Evolutionary conservation across 2,888 invertebrate species (phyloP), one percentile per base, ranked within the genome.

Genomic region (Tinea semifulvella): DNA sequence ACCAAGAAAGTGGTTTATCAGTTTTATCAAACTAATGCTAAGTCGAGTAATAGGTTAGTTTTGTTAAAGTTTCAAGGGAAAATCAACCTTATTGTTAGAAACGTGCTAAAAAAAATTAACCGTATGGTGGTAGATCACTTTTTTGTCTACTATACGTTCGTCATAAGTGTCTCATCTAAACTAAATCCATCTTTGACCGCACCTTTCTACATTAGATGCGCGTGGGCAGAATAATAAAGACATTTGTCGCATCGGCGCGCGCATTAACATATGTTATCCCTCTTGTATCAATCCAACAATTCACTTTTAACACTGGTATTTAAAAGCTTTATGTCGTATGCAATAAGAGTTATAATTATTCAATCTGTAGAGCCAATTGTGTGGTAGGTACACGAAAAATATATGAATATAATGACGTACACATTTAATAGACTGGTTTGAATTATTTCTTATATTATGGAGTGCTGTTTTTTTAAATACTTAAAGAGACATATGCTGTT

Each of bases 171-270:
- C 36, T 10, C 36, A 18, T 18, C 36, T 36, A 18, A 14, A 36
- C 7, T 14, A 16, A 18, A 7, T 8, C 18, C 36, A 36, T 22
- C 40, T 40, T 40, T 40, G 22, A 40, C 22, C 49, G 26, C 36
- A 36, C 36, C 17, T 36, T 14, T 22, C 6, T 5, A 36, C 36
- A 14, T 40, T 40, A 40, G 49, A 38, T 46, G 50, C 52, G 64
- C 65, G 72, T 72, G 65, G 72, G 71, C 50, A 55, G 72, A 63
- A 70, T 71, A 71, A 72, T 71, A 59, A 72, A 72, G 69, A 69
- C 65, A 66, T 70, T 69, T 66, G 67, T 68, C 65, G 62, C 58
- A 49, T 47, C 51, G 52, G 49, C 56, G 52, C 51, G 28, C 40
- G 43, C 46, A 46, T 47, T 45, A 47, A 47, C 43, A 45, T 56